Evolutionary conservation across 2,888 invertebrate genomes (phyloP).

Genomic region (Steinernema hermaphroditum): DNA sequence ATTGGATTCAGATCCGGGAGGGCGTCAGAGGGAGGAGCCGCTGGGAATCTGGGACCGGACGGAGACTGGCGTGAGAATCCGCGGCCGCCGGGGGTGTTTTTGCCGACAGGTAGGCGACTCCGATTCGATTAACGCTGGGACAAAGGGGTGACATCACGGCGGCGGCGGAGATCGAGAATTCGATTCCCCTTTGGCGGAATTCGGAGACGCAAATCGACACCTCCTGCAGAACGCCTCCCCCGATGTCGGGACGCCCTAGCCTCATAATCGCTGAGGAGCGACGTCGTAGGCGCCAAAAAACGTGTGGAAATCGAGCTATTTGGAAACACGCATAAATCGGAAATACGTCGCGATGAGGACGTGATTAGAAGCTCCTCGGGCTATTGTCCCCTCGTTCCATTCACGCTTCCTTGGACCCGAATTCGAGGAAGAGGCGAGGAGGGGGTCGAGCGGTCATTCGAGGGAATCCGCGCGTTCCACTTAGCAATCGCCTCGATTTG

Average conservation of each 20-base stretch:
- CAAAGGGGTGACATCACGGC: conserved; percentile 4
- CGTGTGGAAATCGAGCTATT: conserved; percentile 19
- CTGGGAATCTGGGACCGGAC: background rate
- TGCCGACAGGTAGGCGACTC: too few species aligned
- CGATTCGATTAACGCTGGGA: too few species aligned
- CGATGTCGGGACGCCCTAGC: background rate
- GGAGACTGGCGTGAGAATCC: background rate
- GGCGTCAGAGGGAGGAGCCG: too few species aligned
- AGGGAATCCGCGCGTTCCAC: too few species aligned
- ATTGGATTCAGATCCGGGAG: conserved; percentile 11
- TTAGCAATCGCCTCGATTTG: conserved; percentile 26
- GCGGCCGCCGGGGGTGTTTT: background rate
- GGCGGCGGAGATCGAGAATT: background rate
- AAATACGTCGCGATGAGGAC: too few species aligned
- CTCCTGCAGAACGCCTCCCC: background rate
- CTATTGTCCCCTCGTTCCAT: too few species aligned
- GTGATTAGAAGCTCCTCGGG: too few species aligned
- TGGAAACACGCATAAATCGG: too few species aligned
- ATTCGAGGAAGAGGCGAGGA: too few species aligned
- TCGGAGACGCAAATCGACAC: conserved; percentile 5
- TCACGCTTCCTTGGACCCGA: too few species aligned
- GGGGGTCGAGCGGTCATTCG: too few species aligned
- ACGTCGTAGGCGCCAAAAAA: background rate
- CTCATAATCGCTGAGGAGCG: conserved; percentile 11
- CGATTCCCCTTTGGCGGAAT: background rate